These are phyloP conservation scores for Phenacoccus solenopsis DNA, from an alignment of 1,140 invertebrate genomes.

Conservation along the genomic window DNA sequence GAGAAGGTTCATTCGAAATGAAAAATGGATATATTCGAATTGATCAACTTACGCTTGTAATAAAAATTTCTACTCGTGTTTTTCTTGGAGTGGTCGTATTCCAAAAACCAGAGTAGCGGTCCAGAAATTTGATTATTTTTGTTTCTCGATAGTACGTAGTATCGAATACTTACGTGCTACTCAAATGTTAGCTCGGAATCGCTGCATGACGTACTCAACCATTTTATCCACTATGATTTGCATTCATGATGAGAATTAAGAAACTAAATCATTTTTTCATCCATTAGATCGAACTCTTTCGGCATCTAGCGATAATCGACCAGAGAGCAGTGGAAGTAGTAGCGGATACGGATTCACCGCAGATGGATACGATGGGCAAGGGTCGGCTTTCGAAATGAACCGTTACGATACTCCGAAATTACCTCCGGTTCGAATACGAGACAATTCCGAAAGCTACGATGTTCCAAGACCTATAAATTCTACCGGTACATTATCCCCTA, in stretches of 20 bases:
- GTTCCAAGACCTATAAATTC: conserved; percentile 25
- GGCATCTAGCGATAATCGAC: conserved; percentile 24
- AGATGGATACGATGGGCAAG: background rate
- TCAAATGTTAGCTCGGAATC: too few relatives aligned
- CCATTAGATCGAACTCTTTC: conserved; percentile 10
- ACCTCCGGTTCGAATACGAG: background rate
- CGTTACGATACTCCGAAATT: background rate
- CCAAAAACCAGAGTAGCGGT: too few relatives aligned
- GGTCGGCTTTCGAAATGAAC: background rate
- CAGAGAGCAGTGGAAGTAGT: conserved; percentile 22
- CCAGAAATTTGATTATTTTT: too few relatives aligned
- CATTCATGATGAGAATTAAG: background rate
- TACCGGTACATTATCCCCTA: conserved; percentile 19
- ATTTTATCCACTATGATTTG: too few relatives aligned
- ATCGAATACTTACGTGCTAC: too few relatives aligned
- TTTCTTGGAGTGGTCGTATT: too few relatives aligned
- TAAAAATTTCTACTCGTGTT: too few relatives aligned
- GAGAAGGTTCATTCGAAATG: too few relatives aligned
- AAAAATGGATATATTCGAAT: too few relatives aligned
- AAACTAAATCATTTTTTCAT: background rate
- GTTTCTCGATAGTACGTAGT: too few relatives aligned
- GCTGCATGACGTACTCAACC: too few relatives aligned
- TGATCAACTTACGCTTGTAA: too few relatives aligned
- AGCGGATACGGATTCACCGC: conserved; percentile 19
- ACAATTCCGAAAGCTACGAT: conserved; percentile 33